Base-by-base conservation (phyloP, 92 coral and sea anemone species). In the Siderastrea siderea region DNA sequence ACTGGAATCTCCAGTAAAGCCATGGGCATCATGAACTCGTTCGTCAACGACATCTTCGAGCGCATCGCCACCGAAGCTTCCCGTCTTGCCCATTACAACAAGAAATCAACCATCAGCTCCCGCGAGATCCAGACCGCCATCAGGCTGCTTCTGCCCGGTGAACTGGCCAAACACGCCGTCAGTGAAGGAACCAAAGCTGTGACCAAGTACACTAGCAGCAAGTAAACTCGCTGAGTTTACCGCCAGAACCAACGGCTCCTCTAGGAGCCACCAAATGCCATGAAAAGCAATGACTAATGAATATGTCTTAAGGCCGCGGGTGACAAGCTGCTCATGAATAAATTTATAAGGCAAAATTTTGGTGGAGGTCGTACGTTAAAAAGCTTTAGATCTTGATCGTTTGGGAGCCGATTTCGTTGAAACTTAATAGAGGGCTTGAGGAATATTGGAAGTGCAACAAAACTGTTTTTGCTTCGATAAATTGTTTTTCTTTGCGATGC, bases 141-240 rank as follows among this genome's bases (percentile, higher is more conserved):
- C 85, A 77, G 88, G 70, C 96, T 94, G 73, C 91, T 94, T 81
- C 96, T 94, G 63, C 97, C 97, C 63, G 95, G 92, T 86, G 93
- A 94, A 72, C 90, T 94, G 84, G 95, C 97, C 67, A 93, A 92
- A 71, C 95, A 94, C 80, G 97, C 97, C 17, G 96, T 96, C 59
- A 96, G 99, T 47, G 99, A 96, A 90, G 98, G 99, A 68, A 96
- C 99, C 77, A 96, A 96, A 85, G 99, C 99, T 66, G 99, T 96
- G 87, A 96, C 98, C 74, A 96, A 95, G 89, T 96, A 95, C 91
- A 95, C 99, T 17, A 96, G 99, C 96, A 96, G 99, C 96, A 96
- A 94, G 91, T 96, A 91, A 89, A 95, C 85, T 81, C 85, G 61
- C 38, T 72, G 77, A 12, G 77, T 48, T 72, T 72, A 14, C 54